These are phyloP conservation scores for Conus canariensis DNA, from an alignment of 2,888 invertebrate genomes.

Conservation along the genomic window DNA sequence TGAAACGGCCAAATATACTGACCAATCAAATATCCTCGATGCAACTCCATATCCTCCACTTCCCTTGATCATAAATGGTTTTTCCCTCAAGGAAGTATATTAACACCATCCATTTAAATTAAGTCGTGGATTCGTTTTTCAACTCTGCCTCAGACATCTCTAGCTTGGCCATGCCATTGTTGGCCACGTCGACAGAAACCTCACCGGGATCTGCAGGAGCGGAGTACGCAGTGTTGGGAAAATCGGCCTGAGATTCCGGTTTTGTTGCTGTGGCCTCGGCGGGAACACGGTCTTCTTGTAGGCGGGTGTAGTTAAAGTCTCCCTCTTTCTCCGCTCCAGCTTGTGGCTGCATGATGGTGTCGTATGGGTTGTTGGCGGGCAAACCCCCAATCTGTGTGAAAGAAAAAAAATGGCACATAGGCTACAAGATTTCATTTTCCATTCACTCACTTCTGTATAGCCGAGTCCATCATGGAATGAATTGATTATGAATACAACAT, in stretches of 20 bases:
- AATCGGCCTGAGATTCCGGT: background rate
- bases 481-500: background rate
- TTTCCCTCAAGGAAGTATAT: no score
- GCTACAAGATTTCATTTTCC: no score
- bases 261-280: background rate
- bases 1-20: no score
- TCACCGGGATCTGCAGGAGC: background rate
- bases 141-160: background rate
- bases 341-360: constrained; percentile 21
- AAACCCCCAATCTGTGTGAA: constrained; percentile 22
- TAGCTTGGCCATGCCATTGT: background rate
- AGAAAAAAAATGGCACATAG: no score
- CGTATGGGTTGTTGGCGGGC: constrained; percentile 3
- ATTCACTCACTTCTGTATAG: no score
- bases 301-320: constrained; percentile 8
- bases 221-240: background rate
- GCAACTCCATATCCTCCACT: background rate
- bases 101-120: background rate
- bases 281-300: background rate
- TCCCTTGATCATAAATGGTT: no score
- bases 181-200: background rate
- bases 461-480: background rate
- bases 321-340: background rate
- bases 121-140: constrained; percentile 16
- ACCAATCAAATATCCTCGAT: background rate